Percentiles rank a stretch among this genome's conserved stretches.
Evolutionary conservation across 2,888 invertebrate species (phyloP).

Genomic region (Resseliella maxima): DNA sequence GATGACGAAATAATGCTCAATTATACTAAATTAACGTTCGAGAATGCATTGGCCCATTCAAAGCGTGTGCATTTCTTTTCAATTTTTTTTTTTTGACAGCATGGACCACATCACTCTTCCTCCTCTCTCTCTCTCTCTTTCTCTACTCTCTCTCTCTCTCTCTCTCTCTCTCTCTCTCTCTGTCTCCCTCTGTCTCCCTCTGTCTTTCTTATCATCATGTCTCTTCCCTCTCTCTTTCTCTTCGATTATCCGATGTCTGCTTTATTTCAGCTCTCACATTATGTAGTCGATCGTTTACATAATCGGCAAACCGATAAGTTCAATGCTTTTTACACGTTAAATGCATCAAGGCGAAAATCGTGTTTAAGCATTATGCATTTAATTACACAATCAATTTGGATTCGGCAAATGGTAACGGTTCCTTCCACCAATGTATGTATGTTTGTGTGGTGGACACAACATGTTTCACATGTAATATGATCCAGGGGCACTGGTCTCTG

Average conservation of each 20-base stretch:
- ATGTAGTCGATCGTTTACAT: neutral
- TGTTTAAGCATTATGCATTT: conserved; percentile 9
- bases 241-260: neutral
- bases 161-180: neutral
- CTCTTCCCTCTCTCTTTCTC: neutral
- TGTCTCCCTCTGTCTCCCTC: neutral
- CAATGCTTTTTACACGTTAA: conserved; percentile 24
- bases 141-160: no score
- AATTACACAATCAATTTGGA: neutral
- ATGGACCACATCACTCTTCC: neutral
- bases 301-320: conserved; percentile 26
- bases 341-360: neutral
- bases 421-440: neutral
- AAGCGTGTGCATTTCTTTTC: neutral
- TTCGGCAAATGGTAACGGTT: conserved; percentile 13
- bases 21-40: neutral
- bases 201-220: neutral
- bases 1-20: conserved; percentile 7
- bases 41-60: neutral
- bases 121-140: neutral
- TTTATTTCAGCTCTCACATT: neutral
- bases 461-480: neutral
- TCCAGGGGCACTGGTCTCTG: neutral
- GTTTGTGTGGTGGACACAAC: neutral
- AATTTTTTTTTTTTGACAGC: neutral